Evolutionary conservation across 1,140 invertebrate genomes (phyloP), one percentile per base, ranked within the genome.

Genomic region (Helicoverpa armigera): DNA sequence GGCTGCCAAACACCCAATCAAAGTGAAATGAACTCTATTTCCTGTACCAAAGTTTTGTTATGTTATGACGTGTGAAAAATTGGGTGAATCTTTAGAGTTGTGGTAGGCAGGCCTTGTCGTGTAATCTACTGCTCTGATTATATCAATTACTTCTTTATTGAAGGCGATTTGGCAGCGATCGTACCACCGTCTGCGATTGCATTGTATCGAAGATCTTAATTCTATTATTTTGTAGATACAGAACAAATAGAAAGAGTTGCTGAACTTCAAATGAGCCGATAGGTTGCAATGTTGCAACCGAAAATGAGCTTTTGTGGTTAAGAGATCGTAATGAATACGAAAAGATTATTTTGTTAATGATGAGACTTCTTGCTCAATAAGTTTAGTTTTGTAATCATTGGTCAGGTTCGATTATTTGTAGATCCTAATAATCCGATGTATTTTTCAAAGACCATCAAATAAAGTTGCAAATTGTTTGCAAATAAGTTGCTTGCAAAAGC

Each of bases 91-190:
- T 73, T 2, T 78, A 82, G 56, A n/a, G 53, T 82, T 61, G 80
- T 73, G 29, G 35, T 69, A 16, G 43, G 2, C 29, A 75, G 65
- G 50, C 73, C 74, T 73, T 72, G 82, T 72, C 73, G n/a, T 80
- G 78, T 83, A 83, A 79, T 78, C 75, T 43, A 82, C 65, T 72
- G 74, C 10, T 73, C 79, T 73, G 82, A 83, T 83, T 80, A 76
- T 80, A 83, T 80, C 81, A 82, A 82, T 78, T 78, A 82, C 51
- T 78, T 58, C 54, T 73, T 80, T 74, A 80, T 83, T 80, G 73
- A 63, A 73, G 76, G 70, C 67, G 77, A 80, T 82, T 82, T 79
- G 81, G 77, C 81, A 83, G 56, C 60, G 54, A 82, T 82, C 51
- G 48, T 69, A 69, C 23, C 48, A 29, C 14, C 60, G 81, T 73